Evolutionary conservation across 2,113 vertebrate species (phyloP).

Genomic region (Erpornis zantholeuca): DNA sequence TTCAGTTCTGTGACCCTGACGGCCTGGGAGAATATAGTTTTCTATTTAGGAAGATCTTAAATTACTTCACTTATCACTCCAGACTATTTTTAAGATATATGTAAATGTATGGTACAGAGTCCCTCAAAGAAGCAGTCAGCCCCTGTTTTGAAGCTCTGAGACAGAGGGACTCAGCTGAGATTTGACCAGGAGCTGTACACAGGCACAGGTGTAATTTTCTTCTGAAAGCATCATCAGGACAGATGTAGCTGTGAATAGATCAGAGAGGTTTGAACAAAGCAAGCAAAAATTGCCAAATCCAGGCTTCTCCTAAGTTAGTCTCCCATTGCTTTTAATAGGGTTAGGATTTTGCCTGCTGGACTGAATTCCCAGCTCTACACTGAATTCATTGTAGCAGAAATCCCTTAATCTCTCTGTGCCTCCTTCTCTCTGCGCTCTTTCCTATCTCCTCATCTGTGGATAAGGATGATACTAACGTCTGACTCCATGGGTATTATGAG

Average conservation of each 20-base stretch:
- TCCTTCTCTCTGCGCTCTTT: neutral
- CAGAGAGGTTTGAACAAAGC: slow-evolving; percentile 10
- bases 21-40: neutral
- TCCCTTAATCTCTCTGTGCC: slow-evolving; percentile 39
- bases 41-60: neutral
- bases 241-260: neutral
- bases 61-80: neutral
- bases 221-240: neutral
- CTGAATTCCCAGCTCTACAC: neutral
- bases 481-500: neutral
- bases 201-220: neutral
- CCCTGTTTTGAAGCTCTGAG: neutral
- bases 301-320: neutral
- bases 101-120: neutral
- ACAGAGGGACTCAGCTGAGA: neutral
- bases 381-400: slow-evolving; percentile 22
- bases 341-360: slow-evolving; percentile 12
- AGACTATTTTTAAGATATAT: neutral
- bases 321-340: slow-evolving; percentile 29
- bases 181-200: neutral
- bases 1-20: neutral
- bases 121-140: neutral
- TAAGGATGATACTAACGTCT: neutral
- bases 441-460: neutral
- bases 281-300: neutral